Base-by-base conservation (phyloP, 1,140 invertebrate species). In the Atta cephalotes region DNA sequence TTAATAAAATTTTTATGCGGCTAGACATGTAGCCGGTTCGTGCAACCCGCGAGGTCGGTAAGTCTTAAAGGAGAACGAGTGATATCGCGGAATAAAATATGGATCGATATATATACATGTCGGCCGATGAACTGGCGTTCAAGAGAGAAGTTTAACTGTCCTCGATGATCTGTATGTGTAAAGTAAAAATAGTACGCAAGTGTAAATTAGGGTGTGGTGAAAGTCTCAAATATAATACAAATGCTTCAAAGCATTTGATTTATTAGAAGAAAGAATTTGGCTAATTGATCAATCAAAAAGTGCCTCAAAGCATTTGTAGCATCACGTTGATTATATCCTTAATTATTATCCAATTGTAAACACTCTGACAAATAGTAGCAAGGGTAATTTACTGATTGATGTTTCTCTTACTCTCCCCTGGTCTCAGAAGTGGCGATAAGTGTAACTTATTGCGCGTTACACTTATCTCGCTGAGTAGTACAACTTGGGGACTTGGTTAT, bases 1-100 rank as follows among this genome's bases (percentile, higher is more conserved):
- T 84, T 62, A 62, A 84, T 84, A 62, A 76, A 51, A 84, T 74
- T 76, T 84, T 76, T 74, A 84, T 28, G 14, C 45, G 70, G n/a
- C 63, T 35, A 71, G 49, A 58, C 56, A 74, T 28, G 68, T 70
- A 53, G 18, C 68, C 66, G 80, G 70, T 84, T 82, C 80, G 80
- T 82, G 68, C 68, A 56, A 68, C 63, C n/a, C 9, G 49, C 56
- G 39, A 49, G 68, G 80, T 74, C 56, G 80, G 35, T 60, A 82
- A 74, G 35, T 16, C 25, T 84, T 84, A 84, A 84, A 84, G 80
- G 80, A 84, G 80, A 76, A 45, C 80, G 45, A 76, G 16, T 56
- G 70, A 76, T 74, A 84, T 82, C 39, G 80, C 56, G 70, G 18
- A 31, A 74, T 62, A 31, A 60, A 82, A 4, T 18, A 14, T n/a